These are phyloP conservation scores for Zoanthus solanderi DNA, from an alignment of 92 coral and sea anemone genomes.

Conservation along the genomic window DNA sequence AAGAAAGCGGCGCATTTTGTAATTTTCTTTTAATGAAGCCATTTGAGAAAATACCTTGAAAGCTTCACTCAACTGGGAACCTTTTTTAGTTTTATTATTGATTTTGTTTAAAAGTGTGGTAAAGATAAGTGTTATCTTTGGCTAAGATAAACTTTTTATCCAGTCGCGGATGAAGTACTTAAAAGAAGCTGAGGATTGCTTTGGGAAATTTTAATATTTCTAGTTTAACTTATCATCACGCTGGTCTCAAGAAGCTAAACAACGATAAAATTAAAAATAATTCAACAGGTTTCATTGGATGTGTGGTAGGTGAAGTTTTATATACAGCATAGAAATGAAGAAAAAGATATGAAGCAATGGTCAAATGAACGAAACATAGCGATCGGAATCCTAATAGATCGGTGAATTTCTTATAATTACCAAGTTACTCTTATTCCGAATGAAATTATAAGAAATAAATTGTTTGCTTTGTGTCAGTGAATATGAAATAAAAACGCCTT, in stretches of 20 bases:
- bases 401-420: not conserved
- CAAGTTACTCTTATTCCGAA: not conserved
- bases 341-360: conserved; percentile 10
- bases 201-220: conserved; percentile 32
- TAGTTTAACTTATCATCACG: conserved; percentile 11
- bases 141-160: conserved; percentile 6
- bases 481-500: not conserved
- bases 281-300: too few species aligned
- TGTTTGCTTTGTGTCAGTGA: conserved; percentile 27
- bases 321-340: conserved; percentile 17
- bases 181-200: conserved; percentile 4
- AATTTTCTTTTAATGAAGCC: conserved; percentile 42
- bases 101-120: conserved; percentile 18
- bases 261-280: not conserved
- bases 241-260: not conserved
- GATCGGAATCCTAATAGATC: not conserved
- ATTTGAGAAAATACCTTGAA: not conserved
- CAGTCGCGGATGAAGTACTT: not conserved
- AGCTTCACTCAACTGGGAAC: not conserved
- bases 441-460: not conserved
- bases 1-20: not conserved
- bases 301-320: not conserved
- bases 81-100: not conserved
- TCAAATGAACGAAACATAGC: not conserved
- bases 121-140: conserved; percentile 9